These are phyloP conservation scores for Clepsis dumicolana DNA, from an alignment of 2,888 invertebrate genomes.

Conservation along the genomic window DNA sequence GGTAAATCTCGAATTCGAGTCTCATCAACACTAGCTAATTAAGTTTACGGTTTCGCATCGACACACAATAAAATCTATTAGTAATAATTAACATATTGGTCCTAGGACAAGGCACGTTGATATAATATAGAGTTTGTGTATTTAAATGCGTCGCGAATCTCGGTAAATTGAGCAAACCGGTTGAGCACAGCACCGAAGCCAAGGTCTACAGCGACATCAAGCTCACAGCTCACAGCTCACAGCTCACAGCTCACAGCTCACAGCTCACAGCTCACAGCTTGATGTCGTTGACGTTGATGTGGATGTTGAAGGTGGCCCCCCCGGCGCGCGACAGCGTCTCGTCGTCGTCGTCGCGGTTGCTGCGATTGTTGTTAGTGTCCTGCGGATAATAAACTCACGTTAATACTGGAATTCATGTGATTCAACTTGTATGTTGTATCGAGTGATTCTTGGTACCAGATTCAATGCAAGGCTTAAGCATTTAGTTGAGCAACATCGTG, in stretches of 20 bases:
- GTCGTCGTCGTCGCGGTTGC: constrained; percentile 40
- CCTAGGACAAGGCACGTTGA: not conserved
- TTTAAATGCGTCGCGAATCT: constrained; percentile 7
- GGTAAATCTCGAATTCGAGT: not conserved
- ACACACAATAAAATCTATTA: constrained; percentile 3
- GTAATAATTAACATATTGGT: not conserved
- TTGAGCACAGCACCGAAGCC: constrained; percentile 11
- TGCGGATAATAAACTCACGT: constrained; percentile 41
- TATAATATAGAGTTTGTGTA: constrained; percentile 1
- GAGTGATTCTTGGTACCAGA: not conserved
- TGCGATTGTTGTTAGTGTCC: constrained; percentile 60
- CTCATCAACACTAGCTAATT: not conserved
- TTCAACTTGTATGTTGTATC: not conserved
- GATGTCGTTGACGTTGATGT: constrained; percentile 52
- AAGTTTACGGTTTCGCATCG: not conserved
- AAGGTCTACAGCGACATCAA: not conserved
- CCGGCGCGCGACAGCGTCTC: constrained; percentile 25
- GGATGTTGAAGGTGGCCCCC: constrained; percentile 53
- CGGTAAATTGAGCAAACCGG: constrained; percentile 49
- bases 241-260: too few species aligned
- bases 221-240: too few species aligned
- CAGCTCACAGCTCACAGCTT: constrained; percentile 44
- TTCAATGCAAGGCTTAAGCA: not conserved
- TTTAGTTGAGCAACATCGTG: not conserved
- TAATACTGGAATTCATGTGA: not conserved